Evolutionary conservation across 2,888 invertebrate species (phyloP).

Genomic region (Elysia crispata): DNA sequence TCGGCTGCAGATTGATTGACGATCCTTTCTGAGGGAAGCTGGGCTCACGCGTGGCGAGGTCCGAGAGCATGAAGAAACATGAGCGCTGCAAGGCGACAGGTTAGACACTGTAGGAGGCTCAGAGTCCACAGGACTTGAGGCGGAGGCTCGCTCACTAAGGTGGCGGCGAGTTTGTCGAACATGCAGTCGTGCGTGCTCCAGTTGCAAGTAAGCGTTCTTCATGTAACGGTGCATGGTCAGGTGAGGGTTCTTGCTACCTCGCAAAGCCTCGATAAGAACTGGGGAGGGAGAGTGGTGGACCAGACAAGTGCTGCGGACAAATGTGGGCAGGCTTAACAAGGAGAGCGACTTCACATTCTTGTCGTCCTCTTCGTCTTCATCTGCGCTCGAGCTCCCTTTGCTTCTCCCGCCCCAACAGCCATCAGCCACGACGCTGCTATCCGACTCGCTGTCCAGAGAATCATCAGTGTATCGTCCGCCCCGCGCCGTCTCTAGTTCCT

Average conservation of each 20-base stretch:
- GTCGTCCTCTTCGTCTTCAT: conserved; percentile 6
- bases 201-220: conserved; percentile 42
- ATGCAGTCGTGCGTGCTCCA: background rate
- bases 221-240: conserved; percentile 44
- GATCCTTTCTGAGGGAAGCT: background rate
- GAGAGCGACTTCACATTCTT: conserved; percentile 34
- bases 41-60: background rate
- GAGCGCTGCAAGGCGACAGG: background rate
- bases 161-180: background rate
- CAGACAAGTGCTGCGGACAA: conserved; percentile 12
- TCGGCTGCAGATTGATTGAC: too few relatives aligned
- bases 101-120: background rate
- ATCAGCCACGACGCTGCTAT: background rate
- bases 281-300: conserved; percentile 9
- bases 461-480: conserved; percentile 34
- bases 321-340: conserved; percentile 41
- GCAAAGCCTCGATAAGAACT: conserved; percentile 40
- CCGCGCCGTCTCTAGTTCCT: conserved; percentile 32
- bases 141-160: background rate
- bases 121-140: background rate
- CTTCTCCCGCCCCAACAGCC: background rate
- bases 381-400: background rate
- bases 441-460: conserved; percentile 23
- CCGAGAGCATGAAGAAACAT: too few relatives aligned
- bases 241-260: conserved; percentile 45